These are phyloP conservation scores for Calyptommatus sinebrachiatus DNA, from an alignment of 2,113 vertebrate species.

Conservation along the genomic window DNA sequence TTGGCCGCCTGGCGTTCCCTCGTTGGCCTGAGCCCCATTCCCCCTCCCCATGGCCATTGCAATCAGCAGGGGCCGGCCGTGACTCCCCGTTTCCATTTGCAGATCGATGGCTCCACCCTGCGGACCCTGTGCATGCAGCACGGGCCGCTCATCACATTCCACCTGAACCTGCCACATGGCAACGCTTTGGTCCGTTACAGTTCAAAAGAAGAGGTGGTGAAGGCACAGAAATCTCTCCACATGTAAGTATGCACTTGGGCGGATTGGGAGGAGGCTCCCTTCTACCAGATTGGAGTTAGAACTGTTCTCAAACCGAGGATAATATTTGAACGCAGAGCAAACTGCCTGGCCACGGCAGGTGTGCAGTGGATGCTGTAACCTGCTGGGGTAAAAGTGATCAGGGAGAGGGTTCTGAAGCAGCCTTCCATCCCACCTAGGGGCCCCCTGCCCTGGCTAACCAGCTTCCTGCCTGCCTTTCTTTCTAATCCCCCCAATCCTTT, in stretches of 20 bases:
- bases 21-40: neutral
- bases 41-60: neutral
- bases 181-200: conserved; percentile 98
- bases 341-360: neutral
- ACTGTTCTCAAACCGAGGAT: too few relatives aligned
- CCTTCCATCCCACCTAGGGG: too few relatives aligned
- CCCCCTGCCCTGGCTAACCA: too few relatives aligned
- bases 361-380: neutral
- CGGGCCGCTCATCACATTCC: conserved; percentile 98
- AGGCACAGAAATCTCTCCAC: conserved; percentile 99
- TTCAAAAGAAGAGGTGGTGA: conserved; percentile 97
- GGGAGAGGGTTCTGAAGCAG: neutral
- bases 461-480: too few relatives aligned
- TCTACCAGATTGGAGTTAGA: too few relatives aligned
- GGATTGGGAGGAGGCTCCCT: too few relatives aligned
- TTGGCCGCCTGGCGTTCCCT: neutral
- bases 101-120: conserved; percentile 99
- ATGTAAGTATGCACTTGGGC: conserved; percentile 78
- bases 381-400: neutral
- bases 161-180: conserved; percentile 98
- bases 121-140: conserved; percentile 99
- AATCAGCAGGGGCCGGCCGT: fast-evolving
- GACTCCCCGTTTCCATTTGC: neutral
- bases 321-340: too few relatives aligned
- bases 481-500: neutral